Percentiles rank a stretch among this genome's conserved stretches.
Conservation (phyloP, 2,113 vertebrate species). For the Anolis carolinensis region DNA sequence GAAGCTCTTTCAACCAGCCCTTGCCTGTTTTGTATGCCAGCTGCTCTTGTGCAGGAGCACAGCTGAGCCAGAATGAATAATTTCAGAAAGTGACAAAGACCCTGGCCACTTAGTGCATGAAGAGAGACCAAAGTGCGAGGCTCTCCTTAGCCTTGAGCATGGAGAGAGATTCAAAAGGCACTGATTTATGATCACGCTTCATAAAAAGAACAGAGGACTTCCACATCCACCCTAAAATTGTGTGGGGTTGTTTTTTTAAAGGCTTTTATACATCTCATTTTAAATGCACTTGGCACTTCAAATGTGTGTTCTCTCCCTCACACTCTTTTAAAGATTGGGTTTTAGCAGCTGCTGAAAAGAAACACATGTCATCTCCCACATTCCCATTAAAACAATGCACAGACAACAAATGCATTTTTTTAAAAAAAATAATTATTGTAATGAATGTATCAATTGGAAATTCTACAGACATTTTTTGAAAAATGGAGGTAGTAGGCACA, state of each 20-base stretch:
- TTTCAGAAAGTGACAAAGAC: slow-evolving; percentile 19
- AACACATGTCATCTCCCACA: not conserved
- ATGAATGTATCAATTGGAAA: slow-evolving; percentile 16
- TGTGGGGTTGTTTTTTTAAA: slow-evolving; percentile 4
- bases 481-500: not conserved
- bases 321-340: slow-evolving; percentile 8
- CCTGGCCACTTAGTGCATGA: not conserved
- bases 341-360: slow-evolving; percentile 29
- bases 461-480: not conserved
- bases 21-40: slow-evolving; percentile 45
- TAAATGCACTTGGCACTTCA: slow-evolving; percentile 35
- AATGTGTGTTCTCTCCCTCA: not conserved
- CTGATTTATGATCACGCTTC: not conserved
- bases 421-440: not conserved
- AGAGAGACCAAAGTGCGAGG: not conserved
- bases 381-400: slow-evolving; percentile 21
- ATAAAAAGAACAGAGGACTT: slow-evolving; percentile 33
- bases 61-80: slow-evolving; percentile 7
- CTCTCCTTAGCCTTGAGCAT: slow-evolving; percentile 11
- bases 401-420: slow-evolving; percentile 27
- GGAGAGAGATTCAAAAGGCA: slow-evolving; percentile 11
- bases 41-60: slow-evolving; percentile 17
- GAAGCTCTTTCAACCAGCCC: slow-evolving; percentile 39
- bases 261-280: slow-evolving; percentile 28
- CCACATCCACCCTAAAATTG: slow-evolving; percentile 35